These are phyloP conservation scores for Nanger granti DNA, from an alignment of 2,113 vertebrate species.

Conservation along the genomic window DNA sequence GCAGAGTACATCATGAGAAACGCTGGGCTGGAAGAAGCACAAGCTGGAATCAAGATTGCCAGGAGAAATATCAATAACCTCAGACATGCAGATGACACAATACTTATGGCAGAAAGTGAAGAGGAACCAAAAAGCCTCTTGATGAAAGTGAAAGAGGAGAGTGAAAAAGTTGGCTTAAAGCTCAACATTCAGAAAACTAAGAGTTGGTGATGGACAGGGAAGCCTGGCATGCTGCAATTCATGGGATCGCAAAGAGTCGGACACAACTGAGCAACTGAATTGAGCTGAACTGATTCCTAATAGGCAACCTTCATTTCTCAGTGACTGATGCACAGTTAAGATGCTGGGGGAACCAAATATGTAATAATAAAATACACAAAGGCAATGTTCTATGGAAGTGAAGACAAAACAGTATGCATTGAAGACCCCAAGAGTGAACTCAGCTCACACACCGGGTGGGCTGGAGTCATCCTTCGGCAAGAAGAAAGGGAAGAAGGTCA, in stretches of 20 bases:
- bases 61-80: no score
- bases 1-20: no score
- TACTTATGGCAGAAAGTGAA: no score
- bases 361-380: constrained; percentile 73
- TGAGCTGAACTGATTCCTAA: not conserved
- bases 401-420: not conserved
- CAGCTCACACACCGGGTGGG: constrained; percentile 56
- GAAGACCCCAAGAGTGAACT: constrained; percentile 65
- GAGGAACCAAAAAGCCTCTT: no score
- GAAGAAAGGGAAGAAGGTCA: constrained; percentile 70
- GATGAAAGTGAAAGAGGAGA: no score
- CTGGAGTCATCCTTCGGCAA: constrained; percentile 60
- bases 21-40: no score
- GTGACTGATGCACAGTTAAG: constrained; percentile 74
- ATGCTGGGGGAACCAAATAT: constrained; percentile 72
- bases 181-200: no score
- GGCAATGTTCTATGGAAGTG: constrained; percentile 63
- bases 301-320: constrained; percentile 70
- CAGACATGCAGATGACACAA: no score
- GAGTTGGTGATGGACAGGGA: not conserved
- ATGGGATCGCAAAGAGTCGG: not conserved
- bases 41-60: no score
- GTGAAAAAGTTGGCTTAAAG: no score
- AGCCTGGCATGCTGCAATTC: not conserved
- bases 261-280: fast-evolving